Conservation (phyloP, 1,140 invertebrate genomes). For the Eubasilissa regina region DNA sequence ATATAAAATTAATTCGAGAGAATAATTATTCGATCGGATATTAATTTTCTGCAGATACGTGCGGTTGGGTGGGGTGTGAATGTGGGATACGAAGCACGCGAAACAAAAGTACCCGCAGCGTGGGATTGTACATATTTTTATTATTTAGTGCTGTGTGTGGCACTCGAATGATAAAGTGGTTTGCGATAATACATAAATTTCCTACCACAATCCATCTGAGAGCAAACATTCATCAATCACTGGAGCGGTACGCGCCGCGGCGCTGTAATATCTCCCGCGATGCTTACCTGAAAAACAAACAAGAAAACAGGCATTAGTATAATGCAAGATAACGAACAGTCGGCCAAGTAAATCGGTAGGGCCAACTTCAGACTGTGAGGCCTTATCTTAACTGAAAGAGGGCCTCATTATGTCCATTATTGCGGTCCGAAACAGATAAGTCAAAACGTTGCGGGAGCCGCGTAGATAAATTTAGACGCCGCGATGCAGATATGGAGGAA, state of each 20-base stretch:
- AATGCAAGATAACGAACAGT: conserved; percentile 15
- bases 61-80: no score
- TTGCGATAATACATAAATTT: no score
- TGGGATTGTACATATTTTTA: no score
- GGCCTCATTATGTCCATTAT: conserved; percentile 36
- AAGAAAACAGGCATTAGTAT: conserved; percentile 21
- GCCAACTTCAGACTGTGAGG: conserved; percentile 1
- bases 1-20: no score
- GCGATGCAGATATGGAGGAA: not conserved
- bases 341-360: not conserved
- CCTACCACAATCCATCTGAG: not conserved
- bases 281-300: conserved; percentile 40
- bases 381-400: conserved; percentile 23
- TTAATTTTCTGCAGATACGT: no score
- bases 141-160: no score
- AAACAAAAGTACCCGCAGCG: no score
- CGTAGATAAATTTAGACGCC: conserved; percentile 39
- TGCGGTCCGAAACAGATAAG: conserved; percentile 23
- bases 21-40: no score
- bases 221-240: conserved; percentile 3
- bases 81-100: no score
- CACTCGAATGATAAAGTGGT: no score
- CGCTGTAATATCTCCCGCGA: not conserved
- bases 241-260: not conserved
- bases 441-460: conserved; percentile 9